phyloP scores from a whole-genome alignment of 1,140 invertebrate genomes.

The Chrysoperla carnea region DNA sequence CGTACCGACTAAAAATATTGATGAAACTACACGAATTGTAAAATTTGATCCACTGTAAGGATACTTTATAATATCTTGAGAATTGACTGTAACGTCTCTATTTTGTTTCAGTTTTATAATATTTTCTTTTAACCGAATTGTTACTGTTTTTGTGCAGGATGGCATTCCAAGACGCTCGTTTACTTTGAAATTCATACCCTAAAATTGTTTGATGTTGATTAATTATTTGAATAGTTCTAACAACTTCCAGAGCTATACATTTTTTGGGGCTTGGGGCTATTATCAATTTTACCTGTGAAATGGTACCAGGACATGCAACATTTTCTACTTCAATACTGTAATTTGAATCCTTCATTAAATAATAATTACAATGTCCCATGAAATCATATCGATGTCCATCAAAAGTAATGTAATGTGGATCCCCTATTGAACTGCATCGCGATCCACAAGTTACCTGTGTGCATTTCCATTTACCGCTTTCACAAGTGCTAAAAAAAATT shows the following conservation, averaged over 20 bases:
- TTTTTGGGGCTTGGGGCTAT: not conserved
- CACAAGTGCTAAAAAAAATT: conserved; percentile 35
- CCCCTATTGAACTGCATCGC: conserved; percentile 63
- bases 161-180: conserved; percentile 35
- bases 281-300: conserved; percentile 38
- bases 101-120: conserved; percentile 54
- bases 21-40: conserved; percentile 51
- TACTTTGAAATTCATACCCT: conserved; percentile 42
- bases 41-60: conserved; percentile 38
- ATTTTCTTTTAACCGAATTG: conserved; percentile 27
- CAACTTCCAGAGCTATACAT: not conserved
- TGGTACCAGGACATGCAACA: conserved; percentile 55
- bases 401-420: conserved; percentile 82
- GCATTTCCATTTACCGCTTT: conserved; percentile 59
- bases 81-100: conserved; percentile 45
- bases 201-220: conserved; percentile 1
- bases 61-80: conserved; percentile 42
- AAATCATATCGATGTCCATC: conserved; percentile 70
- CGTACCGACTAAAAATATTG: conserved; percentile 47
- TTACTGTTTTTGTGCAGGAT: conserved; percentile 69
- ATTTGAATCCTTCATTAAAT: conserved; percentile 46
- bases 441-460: conserved; percentile 51
- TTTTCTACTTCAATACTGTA: conserved; percentile 67
- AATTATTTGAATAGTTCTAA: not conserved
- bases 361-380: conserved; percentile 78